Base-by-base conservation (phyloP, 2,888 invertebrate species). In the Acheta domesticus region DNA sequence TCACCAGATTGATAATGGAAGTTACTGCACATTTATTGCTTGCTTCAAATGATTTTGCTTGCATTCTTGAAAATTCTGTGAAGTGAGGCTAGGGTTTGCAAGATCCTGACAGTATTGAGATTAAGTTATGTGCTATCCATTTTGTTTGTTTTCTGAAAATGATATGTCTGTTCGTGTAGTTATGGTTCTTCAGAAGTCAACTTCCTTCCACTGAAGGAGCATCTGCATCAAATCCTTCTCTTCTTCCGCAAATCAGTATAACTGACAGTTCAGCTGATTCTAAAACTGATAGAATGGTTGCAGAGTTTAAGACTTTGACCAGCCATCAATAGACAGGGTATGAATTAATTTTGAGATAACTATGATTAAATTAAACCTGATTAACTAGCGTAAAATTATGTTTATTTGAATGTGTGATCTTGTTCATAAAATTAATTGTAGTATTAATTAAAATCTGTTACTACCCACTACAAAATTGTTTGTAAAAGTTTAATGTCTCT, bases 261-360 rank as follows among this genome's bases (percentile, higher is more conserved):
- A 86, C 86, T 16, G 85, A 86, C 81, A 83, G 87, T 86, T 80
- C 84, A 74, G 75, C 83, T 83, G 84, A 92, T 84, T 86, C 87
- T 50, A 88, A n/a, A 89, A 83, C 87, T 97, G 74, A 89, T 91
- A 0, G 89, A 91, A 62, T 97, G 97, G 96, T 87, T 95, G 76
- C 86, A 89, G 75, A 88, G 90, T 3, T 89, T 94, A 78, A 91
- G 92, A 2, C 88, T 96, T n/a, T 75, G 93, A 95, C 83, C 88
- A 91, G 21, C 86, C 88, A 23, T 92, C 93, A 11, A 91, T 93
- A 79, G 89, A 89, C 76, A 91, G 90, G 84, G 92, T 91, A 83
- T 84, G 82, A 80, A 75, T 62, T 75, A 5, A 5, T 36, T 36
- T 36, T 36, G 8, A 36, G 5, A 8, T 36, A 36, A 36, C 36